Conservation (phyloP, 2,888 invertebrate species). For the Philonicus albiceps region DNA sequence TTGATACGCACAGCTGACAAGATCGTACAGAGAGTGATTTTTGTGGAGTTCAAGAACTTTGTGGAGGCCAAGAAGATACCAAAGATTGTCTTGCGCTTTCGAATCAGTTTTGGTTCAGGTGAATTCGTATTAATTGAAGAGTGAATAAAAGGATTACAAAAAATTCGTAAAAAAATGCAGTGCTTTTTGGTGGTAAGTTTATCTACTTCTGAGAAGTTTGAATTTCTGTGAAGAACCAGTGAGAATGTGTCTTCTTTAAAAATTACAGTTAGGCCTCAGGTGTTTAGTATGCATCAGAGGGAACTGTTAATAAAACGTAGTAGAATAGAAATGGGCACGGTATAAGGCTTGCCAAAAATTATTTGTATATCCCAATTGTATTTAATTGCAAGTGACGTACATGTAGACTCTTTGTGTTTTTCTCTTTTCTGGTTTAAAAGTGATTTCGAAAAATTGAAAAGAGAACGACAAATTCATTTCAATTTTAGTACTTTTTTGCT, state of each 20-base stretch:
- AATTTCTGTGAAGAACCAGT: not conserved
- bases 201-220: not conserved
- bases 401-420: not conserved
- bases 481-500: too few relatives aligned
- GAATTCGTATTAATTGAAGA: not conserved
- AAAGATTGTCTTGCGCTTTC: not conserved
- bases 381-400: not conserved
- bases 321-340: not conserved
- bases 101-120: not conserved
- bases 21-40: slow-evolving; percentile 54
- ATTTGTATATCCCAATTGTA: not conserved
- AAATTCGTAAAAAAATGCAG: slow-evolving; percentile 35
- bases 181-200: slow-evolving; percentile 46
- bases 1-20: slow-evolving; percentile 59
- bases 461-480: not conserved
- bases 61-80: not conserved
- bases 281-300: not conserved
- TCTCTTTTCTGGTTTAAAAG: not conserved
- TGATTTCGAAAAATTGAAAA: not conserved
- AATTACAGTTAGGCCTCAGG: not conserved
- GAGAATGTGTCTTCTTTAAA: not conserved
- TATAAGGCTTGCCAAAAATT: not conserved
- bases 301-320: not conserved
- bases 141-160: not conserved
- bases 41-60: slow-evolving; percentile 30